Evolutionary conservation across 2,113 vertebrate species (phyloP).

Genomic region (Gallinago paraguaiae): DNA sequence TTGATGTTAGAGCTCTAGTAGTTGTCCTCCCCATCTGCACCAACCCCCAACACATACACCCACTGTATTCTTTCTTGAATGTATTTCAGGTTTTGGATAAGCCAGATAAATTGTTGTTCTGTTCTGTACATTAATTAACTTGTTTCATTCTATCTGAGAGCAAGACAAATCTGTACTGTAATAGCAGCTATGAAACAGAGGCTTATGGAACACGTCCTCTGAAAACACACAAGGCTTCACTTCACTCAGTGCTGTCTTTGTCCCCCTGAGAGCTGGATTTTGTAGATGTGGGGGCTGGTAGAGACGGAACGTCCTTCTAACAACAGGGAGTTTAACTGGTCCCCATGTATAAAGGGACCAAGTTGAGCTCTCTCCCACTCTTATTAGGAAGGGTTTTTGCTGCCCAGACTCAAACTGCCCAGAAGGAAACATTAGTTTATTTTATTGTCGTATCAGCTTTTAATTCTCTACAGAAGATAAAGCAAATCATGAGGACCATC

Average conservation of each 20-base stretch:
- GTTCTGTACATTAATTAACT: not conserved
- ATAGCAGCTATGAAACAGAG: not conserved
- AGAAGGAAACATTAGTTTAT: not conserved
- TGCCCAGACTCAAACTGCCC: not conserved
- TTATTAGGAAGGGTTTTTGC: not conserved
- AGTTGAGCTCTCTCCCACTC: not conserved
- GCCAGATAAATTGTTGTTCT: not conserved
- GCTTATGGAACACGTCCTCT: not conserved
- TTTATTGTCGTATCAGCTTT: not conserved
- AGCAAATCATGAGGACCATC: not conserved
- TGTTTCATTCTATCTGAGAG: not conserved
- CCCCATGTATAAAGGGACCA: not conserved
- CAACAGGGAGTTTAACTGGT: not conserved
- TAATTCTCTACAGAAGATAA: not conserved
- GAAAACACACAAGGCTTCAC: not conserved
- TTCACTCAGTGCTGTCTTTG: not conserved
- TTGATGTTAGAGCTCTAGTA: not conserved
- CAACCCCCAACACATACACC: not conserved
- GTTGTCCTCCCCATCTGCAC: rapidly evolving
- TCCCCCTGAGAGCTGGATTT: not conserved
- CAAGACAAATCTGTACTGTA: not conserved
- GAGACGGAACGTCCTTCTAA: not conserved
- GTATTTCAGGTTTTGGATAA: not conserved
- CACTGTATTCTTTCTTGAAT: rapidly evolving
- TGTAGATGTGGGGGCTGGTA: not conserved